phyloP scores from a whole-genome alignment of 2,797 vertebrate genomes.

The Pangasius sanitwongsei region DNA sequence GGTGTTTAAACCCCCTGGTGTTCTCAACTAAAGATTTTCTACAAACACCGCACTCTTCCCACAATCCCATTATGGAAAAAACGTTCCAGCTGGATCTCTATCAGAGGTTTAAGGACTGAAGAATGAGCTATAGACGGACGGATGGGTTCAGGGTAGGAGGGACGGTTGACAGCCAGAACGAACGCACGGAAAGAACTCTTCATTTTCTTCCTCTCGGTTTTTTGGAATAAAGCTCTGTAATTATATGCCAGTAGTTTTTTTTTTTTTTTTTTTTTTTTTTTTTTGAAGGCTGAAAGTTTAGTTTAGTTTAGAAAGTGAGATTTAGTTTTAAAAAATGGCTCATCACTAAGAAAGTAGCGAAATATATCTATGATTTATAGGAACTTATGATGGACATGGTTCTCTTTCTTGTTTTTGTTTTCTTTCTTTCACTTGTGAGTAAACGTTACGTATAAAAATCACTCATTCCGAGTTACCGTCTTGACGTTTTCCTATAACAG shows the following conservation, averaged over 20 bases:
- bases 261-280: neutral
- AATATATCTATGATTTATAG: neutral
- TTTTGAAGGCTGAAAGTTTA: neutral
- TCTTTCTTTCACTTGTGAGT: neutral
- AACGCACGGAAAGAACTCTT: conserved; percentile 5
- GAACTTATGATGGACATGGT: neutral
- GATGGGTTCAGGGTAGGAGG: conserved; percentile 18
- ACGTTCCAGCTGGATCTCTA: conserved; percentile 19
- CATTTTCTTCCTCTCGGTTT: neutral
- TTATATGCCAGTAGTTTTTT: neutral
- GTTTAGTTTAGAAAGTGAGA: too few species aligned
- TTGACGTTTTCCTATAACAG: neutral
- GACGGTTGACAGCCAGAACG: conserved; percentile 11
- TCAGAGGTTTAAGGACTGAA: conserved; percentile 22
- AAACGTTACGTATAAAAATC: neutral
- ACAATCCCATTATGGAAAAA: conserved; percentile 16
- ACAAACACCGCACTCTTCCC: conserved; percentile 32
- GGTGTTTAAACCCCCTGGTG: conserved; percentile 8
- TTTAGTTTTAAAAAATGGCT: neutral
- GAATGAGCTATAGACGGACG: conserved; percentile 17
- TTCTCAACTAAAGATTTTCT: conserved; percentile 21
- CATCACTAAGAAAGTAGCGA: neutral
- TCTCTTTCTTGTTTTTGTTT: neutral
- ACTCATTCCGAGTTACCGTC: neutral
- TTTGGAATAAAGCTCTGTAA: neutral